Evolutionary conservation across 2,797 vertebrate species (phyloP).

Genomic region (Odontamblyopus lacepedii): DNA sequence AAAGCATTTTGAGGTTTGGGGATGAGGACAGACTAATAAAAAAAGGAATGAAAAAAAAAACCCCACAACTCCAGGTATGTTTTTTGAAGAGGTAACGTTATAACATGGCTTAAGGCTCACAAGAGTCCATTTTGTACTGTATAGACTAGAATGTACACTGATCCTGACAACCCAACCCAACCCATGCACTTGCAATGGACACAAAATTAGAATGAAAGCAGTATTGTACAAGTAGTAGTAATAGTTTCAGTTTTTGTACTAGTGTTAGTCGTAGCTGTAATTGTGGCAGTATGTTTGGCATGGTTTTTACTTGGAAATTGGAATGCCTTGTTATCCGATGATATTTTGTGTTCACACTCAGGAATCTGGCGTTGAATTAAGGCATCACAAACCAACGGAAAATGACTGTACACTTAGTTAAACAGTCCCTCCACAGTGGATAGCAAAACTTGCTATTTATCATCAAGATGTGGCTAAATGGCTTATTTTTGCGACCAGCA

Average conservation of each 20-base stretch:
- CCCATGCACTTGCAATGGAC: too few species aligned
- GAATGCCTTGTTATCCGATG: background rate
- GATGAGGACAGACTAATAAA: too few species aligned
- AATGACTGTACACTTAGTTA: conserved; percentile 1
- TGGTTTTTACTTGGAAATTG: background rate
- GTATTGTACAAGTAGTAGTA: background rate
- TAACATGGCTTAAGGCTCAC: too few species aligned
- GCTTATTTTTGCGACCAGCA: conserved; percentile 2
- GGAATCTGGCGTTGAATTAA: background rate
- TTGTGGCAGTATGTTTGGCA: background rate
- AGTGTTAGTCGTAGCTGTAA: background rate
- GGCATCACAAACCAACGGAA: background rate
- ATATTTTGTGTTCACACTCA: background rate
- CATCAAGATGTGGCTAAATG: conserved; percentile 7
- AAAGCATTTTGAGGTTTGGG: too few species aligned
- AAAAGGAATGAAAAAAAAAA: too few species aligned
- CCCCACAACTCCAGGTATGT: too few species aligned
- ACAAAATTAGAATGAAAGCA: too few species aligned
- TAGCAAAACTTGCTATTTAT: background rate
- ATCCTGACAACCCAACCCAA: too few species aligned
- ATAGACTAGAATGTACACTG: too few species aligned
- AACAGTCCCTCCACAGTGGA: background rate
- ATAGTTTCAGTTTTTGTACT: background rate
- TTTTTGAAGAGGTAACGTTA: too few species aligned
- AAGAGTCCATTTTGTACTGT: too few species aligned